Evolutionary conservation across 2,888 invertebrate species (phyloP), one percentile per base, ranked within the genome.

Genomic region (Pemphredon lugubris): DNA sequence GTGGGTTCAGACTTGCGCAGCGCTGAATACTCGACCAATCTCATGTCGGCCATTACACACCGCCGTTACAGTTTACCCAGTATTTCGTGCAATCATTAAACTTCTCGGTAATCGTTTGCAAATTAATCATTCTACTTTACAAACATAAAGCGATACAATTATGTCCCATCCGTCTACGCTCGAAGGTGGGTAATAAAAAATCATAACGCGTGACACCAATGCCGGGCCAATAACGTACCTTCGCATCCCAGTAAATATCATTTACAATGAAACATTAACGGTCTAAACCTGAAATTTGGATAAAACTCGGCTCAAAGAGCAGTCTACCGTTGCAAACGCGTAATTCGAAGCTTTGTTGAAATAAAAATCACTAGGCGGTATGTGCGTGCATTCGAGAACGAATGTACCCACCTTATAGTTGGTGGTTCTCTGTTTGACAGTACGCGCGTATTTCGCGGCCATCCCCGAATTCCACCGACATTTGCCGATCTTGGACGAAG

Each of bases 371-470:
- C 73, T 71, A 73, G 73, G 60, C 16, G 39, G 53, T n/a, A 39
- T 32, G 30, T 50, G 50, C 55, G 37, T 59, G 37, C 55, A 63
- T 70, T 70, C 32, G 58, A 54, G 48, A 70, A 58, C 48, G 70
- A 60, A 65, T 64, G 57, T 66, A 73, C 70, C 73, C 63, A 60
- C 68, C 78, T 81, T 74, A 54, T 63, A 71, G 81, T 57, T 60
- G 39, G 73, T 71, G 70, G 58, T 54, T 81, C 71, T 70, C 67
- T 73, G 83, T 84, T 84, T 82, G 81, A 84, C 81, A 81, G 77
- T 84, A 82, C 84, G 82, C 86, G 86, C 86, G 86, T 84, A 85
- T 85, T 86, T 84, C 75, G 84, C 83, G 84, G 81, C 79, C 80
- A 73, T 72, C 65, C 66, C 68, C 83, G 85, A 77, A 73, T 65